Base-by-base conservation (phyloP, 2,888 invertebrate species). In the Tipula helvola region DNA sequence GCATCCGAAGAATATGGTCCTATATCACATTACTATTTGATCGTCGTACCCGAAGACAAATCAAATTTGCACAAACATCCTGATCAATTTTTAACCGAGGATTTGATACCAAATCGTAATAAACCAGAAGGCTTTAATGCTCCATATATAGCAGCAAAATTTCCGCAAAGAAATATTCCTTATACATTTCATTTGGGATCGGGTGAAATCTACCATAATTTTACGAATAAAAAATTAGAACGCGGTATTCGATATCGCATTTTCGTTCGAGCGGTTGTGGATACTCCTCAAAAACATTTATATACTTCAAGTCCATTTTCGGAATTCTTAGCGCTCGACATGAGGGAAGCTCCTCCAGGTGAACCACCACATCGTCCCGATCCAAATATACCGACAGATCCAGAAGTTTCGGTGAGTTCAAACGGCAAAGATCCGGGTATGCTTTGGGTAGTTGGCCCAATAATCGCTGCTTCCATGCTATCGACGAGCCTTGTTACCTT, bases 1-100 rank as follows among this genome's bases (percentile, higher is more conserved):
- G 99, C 99, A 0, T 98, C 98, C 0, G 99, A 99, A 92, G 98
- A 98, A 91, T 98, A 98, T 90, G 99, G 99, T 36, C 98, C 98
- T 7, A 98, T 99, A 89, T 97, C 97, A 87, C 98, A 99, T 92
- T 99, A 99, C 92, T 98, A 96, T 92, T 92, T 99, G 90, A 96
- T 99, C 89, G 98, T 99, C 87, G 98, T 99, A 36, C 99, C 99
- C 3, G 97, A 97, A 89, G 96, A 97, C 90, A 95, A 96, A 90
- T 92, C 93, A 0, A 95, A 94, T 87, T 92, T 94, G 86, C 94
- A 96, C 90, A 96, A 96, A 91, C 94, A 96, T 90, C 97, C 98
- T 1, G 97, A 98, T 92, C 97, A 97, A 91, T 96, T 97, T 91
- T 93, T 96, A 89, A 97, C 97, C 18, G 96, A 97, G 87, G 96